These are phyloP conservation scores for Actinostola sp. DNA, from an alignment of 92 coral and sea anemone species.

Conservation along the genomic window DNA sequence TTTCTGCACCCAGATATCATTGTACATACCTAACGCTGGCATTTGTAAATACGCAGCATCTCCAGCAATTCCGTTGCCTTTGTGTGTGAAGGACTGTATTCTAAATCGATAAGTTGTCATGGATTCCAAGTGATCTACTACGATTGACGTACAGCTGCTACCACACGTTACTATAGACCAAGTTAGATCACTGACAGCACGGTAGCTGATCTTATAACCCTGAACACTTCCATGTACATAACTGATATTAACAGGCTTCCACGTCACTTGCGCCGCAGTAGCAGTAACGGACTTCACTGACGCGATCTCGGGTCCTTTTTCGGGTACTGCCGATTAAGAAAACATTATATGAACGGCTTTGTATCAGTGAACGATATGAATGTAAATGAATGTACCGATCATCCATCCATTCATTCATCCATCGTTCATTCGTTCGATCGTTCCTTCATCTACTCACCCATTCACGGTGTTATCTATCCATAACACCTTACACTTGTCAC, in stretches of 20 bases:
- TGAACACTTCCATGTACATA: background rate
- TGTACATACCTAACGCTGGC: constrained; percentile 35
- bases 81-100: constrained; percentile 37
- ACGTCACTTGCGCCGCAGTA: constrained; percentile 29
- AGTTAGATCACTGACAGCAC: background rate
- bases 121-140: constrained; percentile 16
- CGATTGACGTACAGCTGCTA: constrained; percentile 9
- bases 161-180: constrained; percentile 30
- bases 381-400: too few species aligned
- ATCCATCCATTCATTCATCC: too few species aligned
- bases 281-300: constrained; percentile 23
- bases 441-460: too few species aligned
- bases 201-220: constrained; percentile 43
- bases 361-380: too few species aligned
- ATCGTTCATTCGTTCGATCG: too few species aligned
- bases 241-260: constrained; percentile 30
- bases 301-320: constrained; percentile 30
- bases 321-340: constrained; percentile 32
- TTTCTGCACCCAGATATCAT: background rate
- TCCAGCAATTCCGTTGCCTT: constrained; percentile 51
- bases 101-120: constrained; percentile 36
- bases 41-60: constrained; percentile 20
- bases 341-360: too few species aligned
- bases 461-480: too few species aligned
- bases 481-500: too few species aligned